Percentiles rank a stretch among this genome's conserved stretches.
phyloP scores from a whole-genome alignment of 2,888 invertebrate genomes.

The Rhimphoctona megacephalus region DNA sequence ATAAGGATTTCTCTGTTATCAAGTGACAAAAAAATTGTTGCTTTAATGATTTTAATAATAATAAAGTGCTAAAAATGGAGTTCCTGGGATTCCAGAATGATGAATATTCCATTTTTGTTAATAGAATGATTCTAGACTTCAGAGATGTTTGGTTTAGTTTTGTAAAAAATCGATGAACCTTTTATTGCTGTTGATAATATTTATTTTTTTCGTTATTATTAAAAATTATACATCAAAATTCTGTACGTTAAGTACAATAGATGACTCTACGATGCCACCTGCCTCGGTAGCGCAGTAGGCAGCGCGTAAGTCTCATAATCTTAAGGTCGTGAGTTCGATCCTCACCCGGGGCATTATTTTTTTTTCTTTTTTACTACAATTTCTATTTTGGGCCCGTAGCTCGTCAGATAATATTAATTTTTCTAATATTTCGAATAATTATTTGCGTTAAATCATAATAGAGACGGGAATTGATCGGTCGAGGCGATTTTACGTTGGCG shows the following conservation, averaged over 20 bases:
- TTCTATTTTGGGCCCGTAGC: background rate
- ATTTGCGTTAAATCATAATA: background rate
- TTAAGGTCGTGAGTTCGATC: conserved; percentile 90
- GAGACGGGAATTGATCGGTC: conserved; percentile 46
- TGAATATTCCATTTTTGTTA: too few relatives aligned
- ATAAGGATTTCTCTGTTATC: background rate
- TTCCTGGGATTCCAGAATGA: background rate
- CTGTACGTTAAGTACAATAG: conserved; percentile 87
- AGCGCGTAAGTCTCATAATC: conserved; percentile 84
- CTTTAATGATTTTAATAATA: background rate
- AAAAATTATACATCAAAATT: background rate
- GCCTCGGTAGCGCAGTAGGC: conserved; percentile 84
- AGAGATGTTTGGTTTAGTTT: background rate
- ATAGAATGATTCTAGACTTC: background rate
- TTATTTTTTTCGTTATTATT: background rate
- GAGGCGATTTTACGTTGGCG: conserved; percentile 54
- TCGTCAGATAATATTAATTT: background rate
- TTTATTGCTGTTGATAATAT: background rate
- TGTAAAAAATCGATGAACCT: background rate
- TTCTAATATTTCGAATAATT: background rate
- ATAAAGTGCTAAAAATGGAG: background rate
- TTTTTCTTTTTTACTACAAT: conserved; percentile 44
- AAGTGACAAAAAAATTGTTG: background rate
- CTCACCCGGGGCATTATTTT: conserved; percentile 92
- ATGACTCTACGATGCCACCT: conserved; percentile 94